Base-by-base conservation (phyloP, 2,888 invertebrate species). In the Platerodrilus igneus region DNA sequence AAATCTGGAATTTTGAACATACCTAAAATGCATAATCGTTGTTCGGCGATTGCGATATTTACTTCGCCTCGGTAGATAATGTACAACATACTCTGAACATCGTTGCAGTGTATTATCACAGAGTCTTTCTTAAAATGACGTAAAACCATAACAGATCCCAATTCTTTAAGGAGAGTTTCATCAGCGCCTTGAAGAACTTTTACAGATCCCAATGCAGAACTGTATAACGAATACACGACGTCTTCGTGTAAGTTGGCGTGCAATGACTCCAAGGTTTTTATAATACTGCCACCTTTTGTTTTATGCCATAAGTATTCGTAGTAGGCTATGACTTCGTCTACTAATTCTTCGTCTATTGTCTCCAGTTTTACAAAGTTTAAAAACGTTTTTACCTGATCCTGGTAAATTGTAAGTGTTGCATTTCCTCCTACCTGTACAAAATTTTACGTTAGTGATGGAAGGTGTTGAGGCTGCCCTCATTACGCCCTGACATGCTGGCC, bases 61-160 rank as follows among this genome's bases (percentile, higher is more conserved):
- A 54, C 47, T 15, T 41, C 36, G 14, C 57, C 55, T 38, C 47
- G 50, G 7, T 46, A 42, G 4, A 57, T 49, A n/a, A 54, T 41
- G 13, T 31, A 54, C 14, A 57, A 16, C 4, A 41, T 51, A 4
- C 38, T 26, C 26, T 56, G 53, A 10, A 57, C 46, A 17, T 57
- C 56, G 18, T 57, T 57, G 26, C 49, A 52, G 14, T 51, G 40
- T 15, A 57, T 53, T 10, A 57, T 52, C 6, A 48, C 42, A 1
- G 53, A 48, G 13, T 51, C 50, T 14, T 48, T 48, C 8, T 48
- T 51, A 13, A 41, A 51, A 34, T 53, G 51, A 8, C 30, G 25
- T 3, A 47, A 30, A 14, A 49, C 21, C 5, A 52, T 29, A 29
- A 41, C 17, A 2, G 34, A 20, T 2, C 44, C 43, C 8, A 54